Percentiles rank a stretch among this genome's conserved stretches.
Conservation (phyloP, 2,797 vertebrate genomes). For the Triplophysa yarkandensis region DNA sequence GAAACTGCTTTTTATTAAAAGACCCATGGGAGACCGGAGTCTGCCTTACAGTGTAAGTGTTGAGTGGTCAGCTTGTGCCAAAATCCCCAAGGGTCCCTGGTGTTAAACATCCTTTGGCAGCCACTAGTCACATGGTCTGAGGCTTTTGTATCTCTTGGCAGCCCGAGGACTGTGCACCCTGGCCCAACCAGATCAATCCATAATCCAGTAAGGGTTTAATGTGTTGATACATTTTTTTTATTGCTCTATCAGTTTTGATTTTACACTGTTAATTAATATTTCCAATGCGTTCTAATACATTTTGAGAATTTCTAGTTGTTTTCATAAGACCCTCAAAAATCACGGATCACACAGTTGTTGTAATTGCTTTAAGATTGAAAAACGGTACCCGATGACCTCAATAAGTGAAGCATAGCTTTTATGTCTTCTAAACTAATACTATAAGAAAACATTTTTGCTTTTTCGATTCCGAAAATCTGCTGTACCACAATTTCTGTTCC, state of each 20-base stretch:
- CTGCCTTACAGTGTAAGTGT: background rate
- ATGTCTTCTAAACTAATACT: background rate
- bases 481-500: constrained; percentile 13
- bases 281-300: no score
- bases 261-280: no score
- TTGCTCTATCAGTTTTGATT: no score
- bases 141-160: background rate
- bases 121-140: background rate
- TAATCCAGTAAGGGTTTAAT: background rate
- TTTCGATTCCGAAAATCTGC: constrained; percentile 34
- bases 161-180: background rate
- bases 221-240: background rate
- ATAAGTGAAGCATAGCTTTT: background rate
- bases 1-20: background rate
- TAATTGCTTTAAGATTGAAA: background rate
- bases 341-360: background rate
- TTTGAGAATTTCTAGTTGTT: background rate
- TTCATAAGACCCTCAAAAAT: background rate
- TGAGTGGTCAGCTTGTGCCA: background rate
- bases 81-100: background rate
- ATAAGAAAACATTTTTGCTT: constrained; percentile 10
- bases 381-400: background rate
- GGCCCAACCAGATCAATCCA: background rate
- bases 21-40: background rate
- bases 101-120: background rate